These are phyloP conservation scores for Actinia equina DNA, from an alignment of 64 coral and sea anemone genomes.

Conservation along the genomic window DNA sequence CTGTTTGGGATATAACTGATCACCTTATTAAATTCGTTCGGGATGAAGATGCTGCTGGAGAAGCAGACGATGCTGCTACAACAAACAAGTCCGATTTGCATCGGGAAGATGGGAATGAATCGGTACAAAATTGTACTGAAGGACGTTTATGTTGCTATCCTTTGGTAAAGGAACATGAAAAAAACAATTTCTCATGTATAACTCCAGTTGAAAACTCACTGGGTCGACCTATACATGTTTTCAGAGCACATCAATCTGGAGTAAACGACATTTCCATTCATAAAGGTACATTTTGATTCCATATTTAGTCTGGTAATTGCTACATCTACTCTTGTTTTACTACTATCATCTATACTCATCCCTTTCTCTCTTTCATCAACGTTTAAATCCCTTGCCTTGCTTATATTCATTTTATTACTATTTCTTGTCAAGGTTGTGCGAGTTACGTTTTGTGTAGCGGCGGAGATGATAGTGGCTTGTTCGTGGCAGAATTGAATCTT, in stretches of 20 bases:
- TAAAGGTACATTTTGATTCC: not conserved
- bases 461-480: constrained; percentile 89
- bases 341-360: not conserved
- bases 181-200: constrained; percentile 58
- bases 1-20: constrained; percentile 76
- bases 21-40: constrained; percentile 42
- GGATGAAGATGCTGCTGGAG: not conserved
- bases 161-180: not conserved
- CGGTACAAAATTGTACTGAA: not conserved
- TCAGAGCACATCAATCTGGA: constrained; percentile 81
- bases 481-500: constrained; percentile 55
- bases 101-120: not conserved
- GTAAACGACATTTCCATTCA: constrained; percentile 66
- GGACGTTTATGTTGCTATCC: not conserved
- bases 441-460: constrained; percentile 73
- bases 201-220: constrained; percentile 40
- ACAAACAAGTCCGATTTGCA: not conserved
- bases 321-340: not conserved
- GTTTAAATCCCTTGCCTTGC: not conserved
- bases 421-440: not conserved
- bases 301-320: not conserved
- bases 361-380: not conserved
- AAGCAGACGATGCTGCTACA: not conserved
- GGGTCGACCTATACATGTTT: constrained; percentile 41
- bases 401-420: not conserved